Percentiles rank a stretch among this genome's conserved stretches.
phyloP scores from a whole-genome alignment of 2,888 invertebrate genomes.

The Eupithecia subumbrata region DNA sequence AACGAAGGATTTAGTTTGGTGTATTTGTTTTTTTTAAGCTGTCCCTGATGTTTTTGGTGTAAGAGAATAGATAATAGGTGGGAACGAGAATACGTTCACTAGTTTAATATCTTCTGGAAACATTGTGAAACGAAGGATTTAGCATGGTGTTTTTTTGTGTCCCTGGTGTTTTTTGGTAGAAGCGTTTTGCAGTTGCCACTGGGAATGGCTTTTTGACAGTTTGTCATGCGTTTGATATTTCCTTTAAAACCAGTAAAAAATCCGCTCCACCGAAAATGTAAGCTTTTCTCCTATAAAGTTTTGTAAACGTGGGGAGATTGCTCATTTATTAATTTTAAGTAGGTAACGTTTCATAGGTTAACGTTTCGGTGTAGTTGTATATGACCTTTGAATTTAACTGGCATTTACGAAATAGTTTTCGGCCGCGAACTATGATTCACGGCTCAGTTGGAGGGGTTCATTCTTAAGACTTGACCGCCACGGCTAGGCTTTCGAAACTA shows the following conservation, averaged over 20 bases:
- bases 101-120: conserved; percentile 56
- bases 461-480: too few species aligned
- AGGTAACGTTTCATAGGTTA: too few species aligned
- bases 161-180: not conserved
- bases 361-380: too few species aligned
- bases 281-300: not conserved
- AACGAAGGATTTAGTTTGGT: conserved; percentile 45
- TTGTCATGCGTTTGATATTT: not conserved
- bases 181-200: not conserved
- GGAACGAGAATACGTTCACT: conserved; percentile 72
- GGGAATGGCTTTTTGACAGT: not conserved
- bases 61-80: conserved; percentile 50
- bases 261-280: not conserved
- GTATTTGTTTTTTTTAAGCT: not conserved
- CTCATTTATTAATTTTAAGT: too few species aligned
- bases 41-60: too few species aligned
- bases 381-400: not conserved
- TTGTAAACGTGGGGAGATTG: not conserved
- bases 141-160: not conserved
- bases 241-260: not conserved
- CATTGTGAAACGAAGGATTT: conserved; percentile 59
- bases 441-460: too few species aligned
- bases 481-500: too few species aligned
- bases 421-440: not conserved
- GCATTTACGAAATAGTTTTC: not conserved